Evolutionary conservation across 2,888 invertebrate genomes (phyloP).

Genomic region (Erebia epiphron): DNA sequence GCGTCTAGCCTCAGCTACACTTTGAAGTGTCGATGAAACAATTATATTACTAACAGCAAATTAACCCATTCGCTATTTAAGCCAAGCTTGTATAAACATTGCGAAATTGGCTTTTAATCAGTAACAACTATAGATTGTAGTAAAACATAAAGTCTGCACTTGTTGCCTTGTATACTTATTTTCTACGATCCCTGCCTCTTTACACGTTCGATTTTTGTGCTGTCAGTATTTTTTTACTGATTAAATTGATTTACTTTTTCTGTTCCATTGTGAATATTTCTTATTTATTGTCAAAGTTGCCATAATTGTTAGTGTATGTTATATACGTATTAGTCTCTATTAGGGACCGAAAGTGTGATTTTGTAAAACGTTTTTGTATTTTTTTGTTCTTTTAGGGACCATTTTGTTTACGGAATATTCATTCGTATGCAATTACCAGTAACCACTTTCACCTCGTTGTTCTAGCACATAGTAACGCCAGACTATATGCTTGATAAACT

Average conservation of each 20-base stretch:
- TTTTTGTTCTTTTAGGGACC: slow-evolving; percentile 77
- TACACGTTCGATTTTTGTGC: slow-evolving; percentile 64
- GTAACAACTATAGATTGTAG: slow-evolving; percentile 72
- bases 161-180: slow-evolving; percentile 80
- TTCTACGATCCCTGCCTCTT: slow-evolving; percentile 70
- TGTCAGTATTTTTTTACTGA: slow-evolving; percentile 55
- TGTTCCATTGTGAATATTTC: slow-evolving; percentile 73
- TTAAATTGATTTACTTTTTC: slow-evolving; percentile 46
- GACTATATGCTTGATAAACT: slow-evolving; percentile 53
- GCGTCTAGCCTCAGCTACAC: slow-evolving; percentile 54
- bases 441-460: slow-evolving; percentile 49
- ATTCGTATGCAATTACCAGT: slow-evolving; percentile 57
- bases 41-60: slow-evolving; percentile 69
- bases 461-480: slow-evolving; percentile 66
- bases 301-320: slow-evolving; percentile 82
- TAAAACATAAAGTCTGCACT: slow-evolving; percentile 82
- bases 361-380: slow-evolving; percentile 68
- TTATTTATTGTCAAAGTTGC: slow-evolving; percentile 83
- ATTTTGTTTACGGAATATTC: slow-evolving; percentile 70
- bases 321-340: slow-evolving; percentile 77
- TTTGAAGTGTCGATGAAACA: slow-evolving; percentile 59
- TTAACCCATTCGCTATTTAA: slow-evolving; percentile 77
- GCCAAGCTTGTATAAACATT: slow-evolving; percentile 73
- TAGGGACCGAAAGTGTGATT: slow-evolving; percentile 74
- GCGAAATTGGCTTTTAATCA: slow-evolving; percentile 77